These are phyloP conservation scores for Iphiclides podalirius DNA, from an alignment of 2,888 invertebrate species.

Conservation along the genomic window DNA sequence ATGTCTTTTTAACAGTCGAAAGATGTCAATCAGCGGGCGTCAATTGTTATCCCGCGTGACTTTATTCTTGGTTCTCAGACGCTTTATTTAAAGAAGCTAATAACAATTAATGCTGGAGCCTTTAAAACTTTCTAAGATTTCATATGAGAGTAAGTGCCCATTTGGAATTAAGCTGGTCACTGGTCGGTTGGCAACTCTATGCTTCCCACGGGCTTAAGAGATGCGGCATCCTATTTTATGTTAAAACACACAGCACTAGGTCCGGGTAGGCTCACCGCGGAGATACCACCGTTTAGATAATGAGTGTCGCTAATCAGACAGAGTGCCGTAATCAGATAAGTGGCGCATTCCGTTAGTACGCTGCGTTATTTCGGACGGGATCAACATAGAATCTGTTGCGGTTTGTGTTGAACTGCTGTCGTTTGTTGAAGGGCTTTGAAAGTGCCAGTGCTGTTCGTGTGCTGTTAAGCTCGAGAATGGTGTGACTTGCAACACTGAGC, in stretches of 20 bases:
- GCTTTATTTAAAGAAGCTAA: too few species aligned
- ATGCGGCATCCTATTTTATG: not conserved
- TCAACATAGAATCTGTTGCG: constrained; percentile 4
- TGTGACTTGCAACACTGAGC: not conserved
- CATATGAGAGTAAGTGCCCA: too few species aligned
- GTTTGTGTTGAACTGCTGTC: constrained; percentile 2
- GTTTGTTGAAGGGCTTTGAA: not conserved
- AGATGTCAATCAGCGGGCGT: too few species aligned
- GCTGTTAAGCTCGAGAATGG: not conserved
- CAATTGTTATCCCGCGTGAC: too few species aligned
- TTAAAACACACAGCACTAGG: not conserved
- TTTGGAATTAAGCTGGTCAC: too few species aligned
- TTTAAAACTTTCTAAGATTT: too few species aligned
- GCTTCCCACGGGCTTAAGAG: too few species aligned
- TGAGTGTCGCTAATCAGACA: constrained; percentile 18
- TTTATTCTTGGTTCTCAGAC: too few species aligned
- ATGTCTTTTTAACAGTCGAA: too few species aligned
- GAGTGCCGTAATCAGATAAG: constrained; percentile 21
- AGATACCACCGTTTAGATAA: constrained; percentile 15
- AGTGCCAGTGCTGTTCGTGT: not conserved
- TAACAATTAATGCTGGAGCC: too few species aligned
- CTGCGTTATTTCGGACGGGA: constrained; percentile 7
- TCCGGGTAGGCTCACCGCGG: not conserved
- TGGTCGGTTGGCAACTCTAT: too few species aligned
- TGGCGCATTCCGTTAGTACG: constrained; percentile 19